Evolutionary conservation across 2,888 invertebrate species (phyloP).

Genomic region (Tenthredo livida): DNA sequence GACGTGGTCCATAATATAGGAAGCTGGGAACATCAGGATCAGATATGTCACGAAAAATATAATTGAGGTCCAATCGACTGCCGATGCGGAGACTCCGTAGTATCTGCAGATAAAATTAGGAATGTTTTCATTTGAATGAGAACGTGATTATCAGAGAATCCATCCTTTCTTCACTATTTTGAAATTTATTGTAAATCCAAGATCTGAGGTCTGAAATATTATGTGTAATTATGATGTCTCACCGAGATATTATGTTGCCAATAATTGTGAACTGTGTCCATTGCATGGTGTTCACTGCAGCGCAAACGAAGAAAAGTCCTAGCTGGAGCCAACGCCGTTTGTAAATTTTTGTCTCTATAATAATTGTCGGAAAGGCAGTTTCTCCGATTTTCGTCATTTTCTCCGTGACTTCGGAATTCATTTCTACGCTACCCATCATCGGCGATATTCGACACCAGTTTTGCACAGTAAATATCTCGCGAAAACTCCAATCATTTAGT

Average conservation of each 20-base stretch:
- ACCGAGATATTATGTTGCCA: conserved; percentile 12
- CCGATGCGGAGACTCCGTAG: conserved; percentile 66
- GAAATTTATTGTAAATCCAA: neutral
- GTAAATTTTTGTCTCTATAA: conserved; percentile 12
- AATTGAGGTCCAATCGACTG: conserved; percentile 82
- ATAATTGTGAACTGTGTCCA: conserved; percentile 16
- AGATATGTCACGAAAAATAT: conserved; percentile 83
- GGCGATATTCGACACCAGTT: neutral
- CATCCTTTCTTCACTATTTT: neutral
- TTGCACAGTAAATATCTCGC: neutral
- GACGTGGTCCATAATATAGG: conserved; percentile 68
- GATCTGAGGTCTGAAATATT: neutral
- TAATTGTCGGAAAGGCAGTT: neutral
- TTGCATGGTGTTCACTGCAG: conserved; percentile 9
- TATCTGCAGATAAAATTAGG: conserved; percentile 60
- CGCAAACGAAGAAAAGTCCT: neutral
- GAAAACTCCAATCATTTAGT: conserved; percentile 77
- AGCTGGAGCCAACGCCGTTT: conserved; percentile 28
- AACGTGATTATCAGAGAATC: neutral
- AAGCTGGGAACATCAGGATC: conserved; percentile 82
- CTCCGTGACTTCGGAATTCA: neutral
- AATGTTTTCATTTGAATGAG: neutral
- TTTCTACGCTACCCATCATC: no score
- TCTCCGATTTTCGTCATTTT: neutral
- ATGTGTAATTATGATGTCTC: neutral